These are phyloP conservation scores for Cecropterus lyciades DNA, from an alignment of 1,140 invertebrate species.

Conservation along the genomic window DNA sequence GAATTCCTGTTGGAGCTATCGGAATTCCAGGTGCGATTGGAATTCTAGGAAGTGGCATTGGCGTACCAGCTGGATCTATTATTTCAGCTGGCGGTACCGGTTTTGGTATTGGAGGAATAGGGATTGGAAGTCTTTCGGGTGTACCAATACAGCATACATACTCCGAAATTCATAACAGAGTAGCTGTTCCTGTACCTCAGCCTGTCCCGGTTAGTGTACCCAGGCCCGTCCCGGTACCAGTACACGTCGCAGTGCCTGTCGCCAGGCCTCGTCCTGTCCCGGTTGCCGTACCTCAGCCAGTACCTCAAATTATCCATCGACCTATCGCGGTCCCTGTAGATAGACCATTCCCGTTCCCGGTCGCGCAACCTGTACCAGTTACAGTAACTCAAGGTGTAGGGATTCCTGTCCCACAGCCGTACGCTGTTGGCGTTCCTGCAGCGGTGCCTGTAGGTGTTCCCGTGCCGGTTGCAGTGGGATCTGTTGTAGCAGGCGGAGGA, in stretches of 20 bases:
- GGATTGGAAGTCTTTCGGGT: conserved; percentile 25
- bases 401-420: conserved; percentile 73
- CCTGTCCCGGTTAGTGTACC: conserved; percentile 64
- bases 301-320: conserved; percentile 60
- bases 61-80: conserved; percentile 12
- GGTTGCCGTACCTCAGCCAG: conserved; percentile 68
- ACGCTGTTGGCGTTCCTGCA: conserved; percentile 60
- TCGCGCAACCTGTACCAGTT: conserved; percentile 71
- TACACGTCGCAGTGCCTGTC: conserved; percentile 66
- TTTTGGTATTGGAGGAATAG: conserved; percentile 21
- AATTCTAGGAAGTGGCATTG: conserved; percentile 22
- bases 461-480: conserved; percentile 51
- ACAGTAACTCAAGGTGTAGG: conserved; percentile 70
- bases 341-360: conserved; percentile 63
- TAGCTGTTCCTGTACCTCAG: conserved; percentile 66
- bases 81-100: conserved; percentile 16
- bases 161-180: conserved; percentile 61
- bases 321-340: conserved; percentile 69
- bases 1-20: conserved; percentile 18
- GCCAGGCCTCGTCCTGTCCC: conserved; percentile 66
- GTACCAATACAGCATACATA: conserved; percentile 64
- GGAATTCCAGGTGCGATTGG: conserved; percentile 4
- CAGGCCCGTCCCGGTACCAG: conserved; percentile 62
- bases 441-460: conserved; percentile 69
- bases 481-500: conserved; percentile 42